phyloP scores from a whole-genome alignment of 2,888 invertebrate genomes.

The Schizaphis graminum region DNA sequence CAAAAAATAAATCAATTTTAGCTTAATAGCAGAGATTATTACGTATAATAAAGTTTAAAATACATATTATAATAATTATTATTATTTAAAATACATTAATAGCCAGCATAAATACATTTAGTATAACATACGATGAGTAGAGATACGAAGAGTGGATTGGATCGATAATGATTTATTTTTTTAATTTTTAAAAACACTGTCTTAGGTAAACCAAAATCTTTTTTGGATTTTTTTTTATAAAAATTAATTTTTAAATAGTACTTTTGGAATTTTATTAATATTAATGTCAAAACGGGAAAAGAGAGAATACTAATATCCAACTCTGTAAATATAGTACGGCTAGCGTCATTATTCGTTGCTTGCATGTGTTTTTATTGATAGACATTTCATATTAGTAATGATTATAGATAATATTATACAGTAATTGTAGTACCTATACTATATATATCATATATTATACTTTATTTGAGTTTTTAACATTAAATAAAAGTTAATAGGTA shows the following conservation, averaged over 20 bases:
- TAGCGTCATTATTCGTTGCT: background rate
- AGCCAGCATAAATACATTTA: background rate
- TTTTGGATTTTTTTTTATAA: no score
- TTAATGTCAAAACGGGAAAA: background rate
- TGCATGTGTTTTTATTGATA: background rate
- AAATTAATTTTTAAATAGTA: background rate
- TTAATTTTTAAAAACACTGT: background rate
- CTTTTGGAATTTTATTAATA: background rate
- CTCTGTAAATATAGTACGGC: background rate
- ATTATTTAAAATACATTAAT: background rate
- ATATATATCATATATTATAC: background rate
- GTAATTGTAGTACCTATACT: background rate
- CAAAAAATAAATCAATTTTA: background rate
- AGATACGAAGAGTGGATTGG: background rate
- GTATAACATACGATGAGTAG: background rate
- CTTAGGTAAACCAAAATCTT: background rate
- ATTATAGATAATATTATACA: background rate
- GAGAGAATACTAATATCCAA: background rate
- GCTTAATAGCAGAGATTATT: background rate
- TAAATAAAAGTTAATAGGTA: background rate
- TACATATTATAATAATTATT: background rate
- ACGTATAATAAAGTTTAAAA: background rate
- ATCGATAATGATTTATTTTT: background rate
- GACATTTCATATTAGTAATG: background rate
- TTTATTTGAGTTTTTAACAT: background rate